Base-by-base conservation (phyloP, 2,888 invertebrate genomes). In the Nomada goodeniana region DNA sequence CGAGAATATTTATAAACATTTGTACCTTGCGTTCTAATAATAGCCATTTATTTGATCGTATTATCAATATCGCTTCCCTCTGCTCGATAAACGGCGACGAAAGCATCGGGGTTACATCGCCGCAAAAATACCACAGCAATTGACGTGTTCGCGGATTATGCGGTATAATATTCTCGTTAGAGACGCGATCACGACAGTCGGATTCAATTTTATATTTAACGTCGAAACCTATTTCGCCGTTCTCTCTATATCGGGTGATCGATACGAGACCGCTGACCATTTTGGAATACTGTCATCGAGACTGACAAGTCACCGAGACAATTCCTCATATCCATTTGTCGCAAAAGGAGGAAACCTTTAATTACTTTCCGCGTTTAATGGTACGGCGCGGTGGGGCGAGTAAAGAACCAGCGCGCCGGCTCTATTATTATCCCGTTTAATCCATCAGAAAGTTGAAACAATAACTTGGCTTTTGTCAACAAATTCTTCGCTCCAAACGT, bases 301-400 rank as follows among this genome's bases (percentile, higher is more conserved):
- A 29, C 42, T 47, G 18, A 13, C 60, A 23, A 36, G n/a, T 68
- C 47, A 2, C 52, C n/a, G 47, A 55, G 26, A 73, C 73, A 73
- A 78, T 73, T 65, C 73, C 64, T 81, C 78, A 73, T 69, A 81
- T 78, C 53, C 73, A 60, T 59, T 53, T 64, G 15, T n/a, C 36
- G 52, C 42, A 72, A 80, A 76, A 81, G 65, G 64, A 60, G 64
- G 50, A 73, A 69, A 73, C 65, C 47, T 73, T 73, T 81, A 73
- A 78, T 78, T 70, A 78, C 73, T 73, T 73, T 69, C 64, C 57
- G 47, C 64, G 69, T 81, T 81, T 78, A 80, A 68, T 73, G 63
- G 20, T 11, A 59, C 29, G 20, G 50, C 42, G 50, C 42, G 10
- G 52, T 53, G 20, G 50, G 61, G 11, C 44, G 47, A 47, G 18